Evolutionary conservation across 2,888 invertebrate species (phyloP).

Genomic region (Drosophila peninsularis): DNA sequence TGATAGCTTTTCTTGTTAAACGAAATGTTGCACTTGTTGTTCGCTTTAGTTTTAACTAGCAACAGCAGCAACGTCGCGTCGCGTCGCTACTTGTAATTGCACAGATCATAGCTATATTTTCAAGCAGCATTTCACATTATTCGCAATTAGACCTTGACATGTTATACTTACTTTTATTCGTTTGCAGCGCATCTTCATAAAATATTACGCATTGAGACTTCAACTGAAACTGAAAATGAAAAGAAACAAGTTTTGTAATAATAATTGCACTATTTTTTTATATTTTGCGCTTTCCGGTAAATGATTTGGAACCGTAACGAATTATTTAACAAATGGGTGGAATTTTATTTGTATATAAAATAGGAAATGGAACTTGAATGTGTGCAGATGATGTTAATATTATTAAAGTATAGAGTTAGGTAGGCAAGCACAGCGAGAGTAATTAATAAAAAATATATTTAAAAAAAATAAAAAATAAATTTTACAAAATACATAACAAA

Average conservation of each 20-base stretch:
- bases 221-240: background rate
- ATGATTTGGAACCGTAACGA: constrained; percentile 11
- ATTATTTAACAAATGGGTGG: constrained; percentile 1
- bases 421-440: too few relatives aligned
- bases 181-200: constrained; percentile 13
- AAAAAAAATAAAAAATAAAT: too few relatives aligned
- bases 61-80: constrained; percentile 25
- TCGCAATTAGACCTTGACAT: constrained; percentile 72
- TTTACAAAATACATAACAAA: too few relatives aligned
- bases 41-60: constrained; percentile 54
- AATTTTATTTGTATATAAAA: background rate
- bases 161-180: constrained; percentile 31
- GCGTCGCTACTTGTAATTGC: constrained; percentile 37
- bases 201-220: constrained; percentile 4
- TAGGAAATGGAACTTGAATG: constrained; percentile 1
- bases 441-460: background rate
- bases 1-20: constrained; percentile 32
- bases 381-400: background rate
- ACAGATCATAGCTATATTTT: constrained; percentile 29
- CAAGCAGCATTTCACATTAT: constrained; percentile 61
- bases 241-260: constrained; percentile 2
- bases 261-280: constrained; percentile 1
- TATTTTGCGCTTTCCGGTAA: constrained; percentile 5
- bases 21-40: constrained; percentile 67
- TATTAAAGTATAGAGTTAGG: background rate